Evolutionary conservation across 1,140 invertebrate species (phyloP), one percentile per base, ranked within the genome.

Genomic region (Oppia nitens): DNA sequence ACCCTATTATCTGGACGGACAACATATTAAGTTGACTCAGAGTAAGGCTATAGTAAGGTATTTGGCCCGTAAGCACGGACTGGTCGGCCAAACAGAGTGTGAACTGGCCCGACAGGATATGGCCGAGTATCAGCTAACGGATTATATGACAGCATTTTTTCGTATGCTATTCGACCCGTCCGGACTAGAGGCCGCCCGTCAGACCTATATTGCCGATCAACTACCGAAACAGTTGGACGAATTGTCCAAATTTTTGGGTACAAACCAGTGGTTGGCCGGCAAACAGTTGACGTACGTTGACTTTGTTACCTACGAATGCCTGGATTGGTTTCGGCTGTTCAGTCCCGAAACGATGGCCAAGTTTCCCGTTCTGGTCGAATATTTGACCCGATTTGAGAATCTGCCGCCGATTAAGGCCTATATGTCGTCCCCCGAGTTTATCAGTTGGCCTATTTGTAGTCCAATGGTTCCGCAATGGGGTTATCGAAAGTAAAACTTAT

Each of bases 41-140:
- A 75, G 72, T 56, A 70, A 70, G 56, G 72, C 77, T 6, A 78
- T 79, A 58, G 53, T 76, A 20, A 67, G 72, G 11, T 72, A 77
- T 64, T 67, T 78, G 54, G 76, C 71, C 3, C 56, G 75, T 25
- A 61, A 64, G 47, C 55, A 64, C 51, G 60, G 49, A 29, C 55
- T 66, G 3, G 59, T 49, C 62, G 75, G 74, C 17, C 24, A 57
- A 23, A 53, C 53, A n/a, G 60, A 63, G 32, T 47, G 65, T 4
- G 65, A 69, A 62, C 48, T 40, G 73, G 2, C 65, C 67, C 3
- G 54, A 53, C 21, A 69, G 66, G 47, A 62, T 76, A n/a, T 63
- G 67, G 25, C 52, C 61, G n/a, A n/a, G n/a, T n/a, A n/a, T n/a
- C n/a, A n/a, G n/a, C n/a, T n/a, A n/a, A n/a, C n/a, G n/a, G n/a